A percentile compares a stretch with the other conserved stretches of the same genome.
phyloP scores from a whole-genome alignment of 2,888 invertebrate species.

The Coleophora flavipennella region DNA sequence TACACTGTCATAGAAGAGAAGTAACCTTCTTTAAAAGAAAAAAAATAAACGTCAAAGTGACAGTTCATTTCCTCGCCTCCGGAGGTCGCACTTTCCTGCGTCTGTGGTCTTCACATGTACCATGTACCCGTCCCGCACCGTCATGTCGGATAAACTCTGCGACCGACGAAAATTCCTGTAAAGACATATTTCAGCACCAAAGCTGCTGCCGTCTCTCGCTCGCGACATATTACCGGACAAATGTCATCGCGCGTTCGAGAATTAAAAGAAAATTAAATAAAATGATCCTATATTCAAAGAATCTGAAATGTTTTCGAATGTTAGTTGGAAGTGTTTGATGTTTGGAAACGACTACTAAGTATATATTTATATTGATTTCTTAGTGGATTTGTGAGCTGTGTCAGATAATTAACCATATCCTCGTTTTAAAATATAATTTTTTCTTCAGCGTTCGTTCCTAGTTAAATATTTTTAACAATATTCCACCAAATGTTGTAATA shows the following conservation, averaged over 20 bases:
- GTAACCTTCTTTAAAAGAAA: too few relatives aligned
- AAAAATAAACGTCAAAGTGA: too few relatives aligned
- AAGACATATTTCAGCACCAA: constrained; percentile 35
- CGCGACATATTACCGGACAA: constrained; percentile 6
- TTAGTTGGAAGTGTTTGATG: background rate
- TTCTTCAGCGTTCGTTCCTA: background rate
- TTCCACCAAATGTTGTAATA: too few relatives aligned
- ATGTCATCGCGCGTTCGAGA: constrained; percentile 9
- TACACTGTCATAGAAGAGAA: too few relatives aligned
- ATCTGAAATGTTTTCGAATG: background rate
- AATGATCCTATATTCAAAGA: constrained; percentile 1
- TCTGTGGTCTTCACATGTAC: background rate
- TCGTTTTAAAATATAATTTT: background rate
- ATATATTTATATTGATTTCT: background rate
- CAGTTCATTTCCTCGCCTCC: background rate
- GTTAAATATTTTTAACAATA: too few relatives aligned
- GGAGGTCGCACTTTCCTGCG: constrained; percentile 1
- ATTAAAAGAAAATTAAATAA: constrained; percentile 14
- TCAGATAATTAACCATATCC: background rate
- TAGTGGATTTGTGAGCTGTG: background rate
- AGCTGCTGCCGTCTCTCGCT: background rate
- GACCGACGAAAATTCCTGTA: constrained; percentile 32
- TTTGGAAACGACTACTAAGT: background rate
- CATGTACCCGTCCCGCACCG: constrained; percentile 6
- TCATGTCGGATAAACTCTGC: constrained; percentile 20